Conservation (phyloP, 2,797 vertebrate genomes). For the Rhinatrema bivittatum region DNA sequence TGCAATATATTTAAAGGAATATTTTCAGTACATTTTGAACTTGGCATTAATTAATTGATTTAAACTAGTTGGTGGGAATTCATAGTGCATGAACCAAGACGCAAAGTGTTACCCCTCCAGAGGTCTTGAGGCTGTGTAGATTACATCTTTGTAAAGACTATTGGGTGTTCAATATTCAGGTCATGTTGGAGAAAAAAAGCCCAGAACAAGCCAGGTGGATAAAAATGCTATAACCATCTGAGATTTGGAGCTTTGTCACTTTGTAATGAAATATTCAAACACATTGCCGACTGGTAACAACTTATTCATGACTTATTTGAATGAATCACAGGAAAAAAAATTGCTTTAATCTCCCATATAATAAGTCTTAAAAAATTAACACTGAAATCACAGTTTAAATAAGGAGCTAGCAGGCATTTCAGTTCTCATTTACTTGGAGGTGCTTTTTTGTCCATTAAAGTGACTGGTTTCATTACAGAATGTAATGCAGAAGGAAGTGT, state of each 20-base stretch:
- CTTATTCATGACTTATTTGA: constrained; percentile 42
- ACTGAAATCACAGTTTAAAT: constrained; percentile 33
- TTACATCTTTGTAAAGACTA: constrained; percentile 20
- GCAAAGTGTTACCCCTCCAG: not conserved
- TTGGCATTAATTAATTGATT: too few relatives aligned
- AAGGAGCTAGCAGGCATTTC: constrained; percentile 17
- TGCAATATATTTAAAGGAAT: too few relatives aligned
- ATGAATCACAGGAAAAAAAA: constrained; percentile 35
- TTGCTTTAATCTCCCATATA: constrained; percentile 40
- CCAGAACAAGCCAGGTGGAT: constrained; percentile 14
- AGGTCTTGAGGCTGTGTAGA: not conserved
- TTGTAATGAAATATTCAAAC: constrained; percentile 48
- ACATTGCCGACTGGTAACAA: constrained; percentile 31
- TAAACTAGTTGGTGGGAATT: too few relatives aligned
- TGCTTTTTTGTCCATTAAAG: not conserved
- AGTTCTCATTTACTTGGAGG: constrained; percentile 6
- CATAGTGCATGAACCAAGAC: too few relatives aligned
- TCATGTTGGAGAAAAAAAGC: too few relatives aligned
- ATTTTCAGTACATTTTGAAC: too few relatives aligned
- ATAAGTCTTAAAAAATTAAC: constrained; percentile 43
- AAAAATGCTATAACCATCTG: constrained; percentile 27
- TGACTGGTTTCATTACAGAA: constrained; percentile 7
- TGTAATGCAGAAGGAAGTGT: not conserved
- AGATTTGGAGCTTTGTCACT: constrained; percentile 28
- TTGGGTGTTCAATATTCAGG: constrained; percentile 30